Base-by-base conservation (phyloP, 2,797 vertebrate species). In the Prunella strophiata region DNA sequence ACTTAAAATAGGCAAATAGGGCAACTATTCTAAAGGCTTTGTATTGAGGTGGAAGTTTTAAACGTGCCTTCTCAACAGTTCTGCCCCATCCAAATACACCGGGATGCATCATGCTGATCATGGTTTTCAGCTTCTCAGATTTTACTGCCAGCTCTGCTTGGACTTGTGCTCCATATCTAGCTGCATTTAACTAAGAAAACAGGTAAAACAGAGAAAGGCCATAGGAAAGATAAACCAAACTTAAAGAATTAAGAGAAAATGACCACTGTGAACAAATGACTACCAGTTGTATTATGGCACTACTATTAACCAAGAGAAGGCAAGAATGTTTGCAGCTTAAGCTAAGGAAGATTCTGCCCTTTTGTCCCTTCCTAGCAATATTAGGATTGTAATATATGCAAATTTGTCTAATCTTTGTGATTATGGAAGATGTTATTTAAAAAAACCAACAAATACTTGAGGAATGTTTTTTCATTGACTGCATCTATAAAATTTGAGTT, bases 21-120 rank as follows among this genome's bases (percentile, higher is more conserved):
- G 26, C 34, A 92, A 45, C 29, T 70, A 27, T 89, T 87, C 30
- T 51, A 38, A 91, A 82, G 59, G n/a, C 20, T 91, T 59, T 91
- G 40, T 67, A 55, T 82, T 40, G 26, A 89, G 63, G 47, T 87
- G 42, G 9, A 59, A 61, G 32, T 58, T 94, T 78, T 36, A 86
- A 54, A 65, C 59, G 16, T 1, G 0, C 14, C 48, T 62, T 82
- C 47, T 82, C 1, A 2, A 61, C 9, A 67, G 25, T 57, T 91
- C 45, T 85, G 34, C 2, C 22, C 25, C 9, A 7, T 34, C 20
- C 48, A 23, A 0, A 0, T 38, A 75, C 66, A 75, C 7, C 10
- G 66, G 81, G 45, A 79, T 30, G 29, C 47, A 38, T 21, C 27
- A 66, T 22, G 13, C 5, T 66, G 36, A 55, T 48, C 15, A 36